Conservation (phyloP, 2,888 invertebrate species). For the Falcaria lacertinaria region DNA sequence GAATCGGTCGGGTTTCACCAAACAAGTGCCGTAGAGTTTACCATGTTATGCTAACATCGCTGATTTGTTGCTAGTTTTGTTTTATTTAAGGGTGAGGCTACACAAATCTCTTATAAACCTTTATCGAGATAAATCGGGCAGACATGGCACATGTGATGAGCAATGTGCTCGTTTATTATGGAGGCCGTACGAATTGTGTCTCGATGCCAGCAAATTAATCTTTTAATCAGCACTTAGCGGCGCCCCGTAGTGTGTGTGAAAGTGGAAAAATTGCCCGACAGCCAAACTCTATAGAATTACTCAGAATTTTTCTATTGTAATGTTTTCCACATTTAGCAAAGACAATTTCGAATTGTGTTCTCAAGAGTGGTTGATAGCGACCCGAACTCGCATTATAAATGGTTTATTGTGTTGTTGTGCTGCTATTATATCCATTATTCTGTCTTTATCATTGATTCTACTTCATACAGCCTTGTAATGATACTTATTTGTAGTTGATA, state of each 20-base stretch:
- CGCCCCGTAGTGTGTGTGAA: constrained; percentile 32
- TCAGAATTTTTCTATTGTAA: not conserved
- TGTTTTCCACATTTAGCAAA: not conserved
- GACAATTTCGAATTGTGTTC: too few relatives aligned
- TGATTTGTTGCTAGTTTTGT: constrained; percentile 51
- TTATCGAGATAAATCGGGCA: too few relatives aligned
- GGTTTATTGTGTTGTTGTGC: too few relatives aligned
- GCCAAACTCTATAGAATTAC: not conserved
- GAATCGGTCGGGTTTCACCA: constrained; percentile 39
- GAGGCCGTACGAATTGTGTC: constrained; percentile 24
- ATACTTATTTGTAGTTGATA: too few relatives aligned
- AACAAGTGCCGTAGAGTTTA: constrained; percentile 49
- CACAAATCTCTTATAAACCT: constrained; percentile 1
- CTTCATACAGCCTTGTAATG: too few relatives aligned
- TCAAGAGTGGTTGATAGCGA: too few relatives aligned
- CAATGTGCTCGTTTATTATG: constrained; percentile 6
- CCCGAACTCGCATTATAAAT: too few relatives aligned
- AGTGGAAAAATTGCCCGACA: constrained; percentile 24
- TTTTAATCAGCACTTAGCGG: constrained; percentile 60
- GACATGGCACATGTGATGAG: too few relatives aligned
- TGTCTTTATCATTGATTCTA: too few relatives aligned
- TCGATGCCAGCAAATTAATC: constrained; percentile 54
- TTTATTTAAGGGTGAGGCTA: constrained; percentile 27
- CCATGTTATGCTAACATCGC: constrained; percentile 50
- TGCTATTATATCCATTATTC: too few relatives aligned